Percentiles rank a stretch among this genome's conserved stretches.
Evolutionary conservation across 1,140 invertebrate genomes (phyloP).

Genomic region (Holotrichia oblita): DNA sequence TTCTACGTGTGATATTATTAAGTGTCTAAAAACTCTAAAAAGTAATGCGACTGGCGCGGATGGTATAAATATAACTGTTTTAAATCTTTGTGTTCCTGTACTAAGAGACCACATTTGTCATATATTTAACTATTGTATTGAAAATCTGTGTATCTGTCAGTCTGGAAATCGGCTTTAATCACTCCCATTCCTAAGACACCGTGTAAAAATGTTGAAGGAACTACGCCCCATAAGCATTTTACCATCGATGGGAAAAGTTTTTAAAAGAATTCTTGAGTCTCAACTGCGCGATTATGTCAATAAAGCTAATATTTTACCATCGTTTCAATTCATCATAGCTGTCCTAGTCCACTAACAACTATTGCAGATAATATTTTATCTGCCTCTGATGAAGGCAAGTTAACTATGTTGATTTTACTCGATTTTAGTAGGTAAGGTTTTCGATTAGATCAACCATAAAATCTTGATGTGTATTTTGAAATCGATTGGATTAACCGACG

Average conservation of each 20-base stretch:
- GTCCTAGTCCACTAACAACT: not conserved
- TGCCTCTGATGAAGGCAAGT: not conserved
- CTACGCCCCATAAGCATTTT: not conserved
- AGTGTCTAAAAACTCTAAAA: not conserved
- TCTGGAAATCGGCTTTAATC: not conserved
- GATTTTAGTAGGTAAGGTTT: conserved; percentile 23
- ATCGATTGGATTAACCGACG: not conserved
- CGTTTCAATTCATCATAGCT: not conserved
- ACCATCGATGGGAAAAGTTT: not conserved
- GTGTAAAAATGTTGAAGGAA: not conserved
- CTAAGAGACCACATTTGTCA: not conserved
- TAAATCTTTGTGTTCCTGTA: not conserved
- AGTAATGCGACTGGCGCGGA: not conserved
- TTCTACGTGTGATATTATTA: not conserved
- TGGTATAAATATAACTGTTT: not conserved
- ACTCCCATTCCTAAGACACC: not conserved
- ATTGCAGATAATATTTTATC: not conserved
- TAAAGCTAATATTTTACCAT: not conserved
- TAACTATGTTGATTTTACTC: not conserved
- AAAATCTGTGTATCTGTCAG: not conserved
- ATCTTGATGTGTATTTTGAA: not conserved
- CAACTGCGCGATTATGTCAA: not conserved
- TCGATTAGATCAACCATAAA: not conserved
- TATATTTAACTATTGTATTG: not conserved
- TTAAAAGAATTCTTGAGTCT: not conserved